phyloP scores from a whole-genome alignment of 92 coral and sea anemone genomes.

The Phenganax marumi region DNA sequence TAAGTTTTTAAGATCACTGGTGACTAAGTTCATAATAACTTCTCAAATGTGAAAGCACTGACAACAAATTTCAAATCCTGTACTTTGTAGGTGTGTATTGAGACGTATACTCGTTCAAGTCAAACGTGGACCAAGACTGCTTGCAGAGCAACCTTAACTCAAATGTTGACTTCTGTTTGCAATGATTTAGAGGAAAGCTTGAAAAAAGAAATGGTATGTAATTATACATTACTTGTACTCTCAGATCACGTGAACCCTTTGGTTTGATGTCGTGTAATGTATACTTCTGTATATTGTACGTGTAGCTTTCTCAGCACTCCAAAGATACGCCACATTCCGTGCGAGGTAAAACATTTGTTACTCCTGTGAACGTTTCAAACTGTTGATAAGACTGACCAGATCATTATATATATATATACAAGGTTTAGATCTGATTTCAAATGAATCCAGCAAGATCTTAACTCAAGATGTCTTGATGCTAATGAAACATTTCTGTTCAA shows the following conservation, averaged over 20 bases:
- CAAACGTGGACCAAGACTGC: constrained; percentile 95
- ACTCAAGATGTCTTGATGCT: constrained; percentile 91
- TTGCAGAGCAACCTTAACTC: constrained; percentile 94
- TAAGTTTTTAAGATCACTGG: constrained; percentile 17
- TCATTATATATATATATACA: constrained; percentile 12
- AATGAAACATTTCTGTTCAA: constrained; percentile 90
- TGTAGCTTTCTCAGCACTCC: constrained; percentile 37
- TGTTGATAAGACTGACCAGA: too few relatives aligned
- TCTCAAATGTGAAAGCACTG: not conserved
- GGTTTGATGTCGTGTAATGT: not conserved
- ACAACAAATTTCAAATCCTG: not conserved
- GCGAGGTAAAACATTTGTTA: constrained; percentile 18
- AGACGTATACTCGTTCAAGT: constrained; percentile 89
- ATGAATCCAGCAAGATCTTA: constrained; percentile 77
- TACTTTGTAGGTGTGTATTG: constrained; percentile 78
- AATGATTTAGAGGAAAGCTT: constrained; percentile 88
- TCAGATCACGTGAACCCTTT: not conserved
- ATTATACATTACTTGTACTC: not conserved
- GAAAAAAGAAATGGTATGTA: constrained; percentile 71
- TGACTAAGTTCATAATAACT: not conserved
- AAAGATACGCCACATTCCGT: constrained; percentile 37
- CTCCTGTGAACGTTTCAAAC: too few relatives aligned
- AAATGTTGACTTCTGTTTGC: constrained; percentile 93
- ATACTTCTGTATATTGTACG: not conserved
- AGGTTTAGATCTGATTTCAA: constrained; percentile 70